Conservation (phyloP, 2,113 vertebrate species). For the Xyrauchen texanus region DNA sequence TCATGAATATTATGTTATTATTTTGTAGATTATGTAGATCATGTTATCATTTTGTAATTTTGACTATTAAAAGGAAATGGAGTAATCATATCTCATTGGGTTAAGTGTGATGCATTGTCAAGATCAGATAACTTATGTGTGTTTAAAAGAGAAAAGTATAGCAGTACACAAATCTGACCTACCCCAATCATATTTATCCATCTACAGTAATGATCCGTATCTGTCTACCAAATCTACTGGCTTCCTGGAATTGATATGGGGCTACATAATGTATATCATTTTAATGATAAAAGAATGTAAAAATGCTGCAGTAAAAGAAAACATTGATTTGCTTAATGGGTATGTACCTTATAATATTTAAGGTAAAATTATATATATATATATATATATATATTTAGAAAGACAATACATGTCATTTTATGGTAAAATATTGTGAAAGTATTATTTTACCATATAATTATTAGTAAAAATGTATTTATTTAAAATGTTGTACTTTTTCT, state of each 20-base stretch:
- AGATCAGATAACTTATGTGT: conserved; percentile 12
- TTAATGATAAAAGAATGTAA: not conserved
- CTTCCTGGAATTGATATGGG: not conserved
- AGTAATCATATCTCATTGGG: conserved; percentile 54
- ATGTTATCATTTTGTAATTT: conserved; percentile 83
- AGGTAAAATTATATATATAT: too few relatives aligned
- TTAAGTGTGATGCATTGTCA: conserved; percentile 46
- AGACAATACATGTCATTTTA: too few relatives aligned
- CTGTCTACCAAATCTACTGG: not conserved
- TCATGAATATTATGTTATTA: conserved; percentile 72
- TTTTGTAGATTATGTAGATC: conserved; percentile 78
- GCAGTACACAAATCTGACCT: not conserved
- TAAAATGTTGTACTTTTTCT: too few relatives aligned
- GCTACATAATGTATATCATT: not conserved
- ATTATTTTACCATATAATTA: too few relatives aligned
- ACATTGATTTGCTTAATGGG: too few relatives aligned
- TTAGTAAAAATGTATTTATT: too few relatives aligned
- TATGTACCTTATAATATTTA: too few relatives aligned
- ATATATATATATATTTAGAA: too few relatives aligned
- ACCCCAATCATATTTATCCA: not conserved
- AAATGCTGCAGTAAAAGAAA: too few relatives aligned
- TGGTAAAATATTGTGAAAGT: too few relatives aligned
- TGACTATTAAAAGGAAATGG: conserved; percentile 78
- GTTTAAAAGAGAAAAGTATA: not conserved
- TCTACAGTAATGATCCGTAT: not conserved